phyloP scores from a whole-genome alignment of 2,113 vertebrate species.

The Athene cunicularia region DNA sequence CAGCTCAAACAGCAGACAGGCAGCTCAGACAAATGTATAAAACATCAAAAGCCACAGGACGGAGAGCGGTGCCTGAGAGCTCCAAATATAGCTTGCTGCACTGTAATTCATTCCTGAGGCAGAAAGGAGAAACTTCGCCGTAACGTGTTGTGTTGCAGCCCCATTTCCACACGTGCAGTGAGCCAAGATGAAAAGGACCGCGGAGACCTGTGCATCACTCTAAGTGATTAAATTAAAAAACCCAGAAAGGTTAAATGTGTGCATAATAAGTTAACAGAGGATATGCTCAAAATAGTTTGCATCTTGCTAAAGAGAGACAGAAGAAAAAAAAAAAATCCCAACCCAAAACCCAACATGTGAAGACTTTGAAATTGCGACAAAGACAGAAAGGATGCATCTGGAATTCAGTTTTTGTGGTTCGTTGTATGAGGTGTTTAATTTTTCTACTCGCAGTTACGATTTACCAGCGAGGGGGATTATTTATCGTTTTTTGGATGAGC shows the following conservation, averaged over 20 bases:
- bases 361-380: neutral
- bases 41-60: constrained; percentile 73
- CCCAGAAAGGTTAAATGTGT: neutral
- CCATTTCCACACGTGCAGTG: neutral
- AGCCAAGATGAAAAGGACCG: neutral
- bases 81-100: constrained; percentile 31
- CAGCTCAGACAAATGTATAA: constrained; percentile 68
- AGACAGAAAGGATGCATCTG: neutral
- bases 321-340: neutral
- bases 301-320: neutral
- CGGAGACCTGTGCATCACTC: neutral
- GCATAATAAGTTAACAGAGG: neutral
- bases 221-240: neutral
- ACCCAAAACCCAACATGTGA: neutral
- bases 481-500: neutral
- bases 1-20: constrained; percentile 8
- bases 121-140: neutral
- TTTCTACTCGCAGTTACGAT: neutral
- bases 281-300: neutral
- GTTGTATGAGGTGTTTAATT: neutral
- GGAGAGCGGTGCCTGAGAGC: neutral
- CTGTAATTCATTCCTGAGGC: neutral
- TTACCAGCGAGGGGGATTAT: neutral
- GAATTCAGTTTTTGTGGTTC: neutral
- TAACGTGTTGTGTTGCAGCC: neutral